These are phyloP conservation scores for Myripristis murdjan DNA, from an alignment of 2,797 vertebrate species.

Conservation along the genomic window DNA sequence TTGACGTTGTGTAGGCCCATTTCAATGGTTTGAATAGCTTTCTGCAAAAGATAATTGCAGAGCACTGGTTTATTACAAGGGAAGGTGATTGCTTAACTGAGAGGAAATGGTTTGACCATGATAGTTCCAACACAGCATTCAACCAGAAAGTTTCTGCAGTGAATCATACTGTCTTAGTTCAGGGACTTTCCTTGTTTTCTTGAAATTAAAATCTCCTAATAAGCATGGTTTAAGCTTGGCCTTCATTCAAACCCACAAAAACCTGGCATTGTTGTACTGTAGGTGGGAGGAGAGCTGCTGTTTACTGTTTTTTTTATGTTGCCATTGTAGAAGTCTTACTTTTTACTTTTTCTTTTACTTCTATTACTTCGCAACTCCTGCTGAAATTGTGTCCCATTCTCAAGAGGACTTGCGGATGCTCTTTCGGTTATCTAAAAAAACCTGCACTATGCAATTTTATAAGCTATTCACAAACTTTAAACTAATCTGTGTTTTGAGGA, in stretches of 20 bases:
- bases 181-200: background rate
- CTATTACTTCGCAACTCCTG: too few species aligned
- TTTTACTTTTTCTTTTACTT: too few species aligned
- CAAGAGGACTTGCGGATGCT: too few species aligned
- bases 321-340: too few species aligned
- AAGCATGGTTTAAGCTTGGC: background rate
- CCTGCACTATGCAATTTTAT: too few species aligned
- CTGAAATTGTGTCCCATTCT: too few species aligned
- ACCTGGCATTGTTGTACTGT: background rate
- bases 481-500: too few species aligned
- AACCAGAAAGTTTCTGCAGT: background rate
- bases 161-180: constrained; percentile 6
- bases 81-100: constrained; percentile 18
- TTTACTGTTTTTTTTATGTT: too few species aligned
- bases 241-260: background rate
- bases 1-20: constrained; percentile 5
- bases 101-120: constrained; percentile 10
- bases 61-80: constrained; percentile 38
- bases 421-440: too few species aligned
- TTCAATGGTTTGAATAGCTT: constrained; percentile 2
- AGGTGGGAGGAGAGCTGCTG: background rate
- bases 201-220: constrained; percentile 12
- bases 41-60: constrained; percentile 22
- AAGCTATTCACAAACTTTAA: too few species aligned
- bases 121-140: background rate